Evolutionary conservation across 2,113 vertebrate species (phyloP).

Genomic region (Chaetorhynchus papuensis): DNA sequence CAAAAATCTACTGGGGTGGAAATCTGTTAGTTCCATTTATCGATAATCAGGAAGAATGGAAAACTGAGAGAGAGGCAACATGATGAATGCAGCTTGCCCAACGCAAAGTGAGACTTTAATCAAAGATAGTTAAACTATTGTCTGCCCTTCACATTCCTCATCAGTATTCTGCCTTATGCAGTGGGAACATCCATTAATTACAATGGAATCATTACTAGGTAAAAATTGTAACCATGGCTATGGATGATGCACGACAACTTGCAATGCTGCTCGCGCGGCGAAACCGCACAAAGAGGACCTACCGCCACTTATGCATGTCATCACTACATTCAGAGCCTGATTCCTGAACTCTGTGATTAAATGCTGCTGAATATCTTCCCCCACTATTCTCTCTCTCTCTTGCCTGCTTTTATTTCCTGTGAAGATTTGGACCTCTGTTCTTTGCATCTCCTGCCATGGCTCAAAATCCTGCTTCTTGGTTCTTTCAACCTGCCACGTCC

Average conservation of each 20-base stretch:
- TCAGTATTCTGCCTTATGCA: slow-evolving; percentile 13
- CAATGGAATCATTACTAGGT: slow-evolving; percentile 23
- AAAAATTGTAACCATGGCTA: slow-evolving; percentile 48
- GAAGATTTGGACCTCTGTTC: slow-evolving; percentile 55
- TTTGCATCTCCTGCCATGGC: slow-evolving; percentile 50
- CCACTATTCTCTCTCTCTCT: background rate
- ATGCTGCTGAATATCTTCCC: background rate
- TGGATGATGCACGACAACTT: background rate
- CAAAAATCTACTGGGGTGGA: background rate
- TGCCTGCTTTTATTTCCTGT: slow-evolving; percentile 44
- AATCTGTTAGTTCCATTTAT: background rate
- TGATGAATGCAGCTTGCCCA: background rate
- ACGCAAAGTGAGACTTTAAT: background rate
- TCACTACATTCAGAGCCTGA: background rate
- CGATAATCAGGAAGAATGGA: background rate
- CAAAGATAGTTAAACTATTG: background rate
- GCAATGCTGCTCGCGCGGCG: background rate
- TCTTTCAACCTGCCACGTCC: slow-evolving; percentile 67
- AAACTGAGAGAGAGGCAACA: background rate
- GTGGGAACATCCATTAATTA: slow-evolving; percentile 33
- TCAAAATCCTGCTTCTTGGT: slow-evolving; percentile 51
- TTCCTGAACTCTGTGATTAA: slow-evolving; percentile 26
- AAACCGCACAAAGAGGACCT: background rate
- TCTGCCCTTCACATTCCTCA: background rate
- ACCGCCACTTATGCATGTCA: background rate